Conservation (phyloP, 1,140 invertebrate species). For the Lepidotrigona ventralis region DNA sequence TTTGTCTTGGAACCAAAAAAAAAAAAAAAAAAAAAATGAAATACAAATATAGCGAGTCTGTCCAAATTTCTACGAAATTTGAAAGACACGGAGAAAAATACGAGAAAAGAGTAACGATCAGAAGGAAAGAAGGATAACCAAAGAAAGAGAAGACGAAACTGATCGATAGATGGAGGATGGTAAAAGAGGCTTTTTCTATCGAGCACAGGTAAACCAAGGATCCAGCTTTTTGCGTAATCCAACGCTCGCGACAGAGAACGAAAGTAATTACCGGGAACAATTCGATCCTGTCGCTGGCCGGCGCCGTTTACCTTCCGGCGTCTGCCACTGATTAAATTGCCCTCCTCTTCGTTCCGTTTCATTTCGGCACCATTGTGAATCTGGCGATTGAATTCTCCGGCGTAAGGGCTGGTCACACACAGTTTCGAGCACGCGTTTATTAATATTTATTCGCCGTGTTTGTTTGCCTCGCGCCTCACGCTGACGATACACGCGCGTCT, state of each 20-base stretch:
- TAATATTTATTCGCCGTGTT: no score
- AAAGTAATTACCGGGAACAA: constrained; percentile 44
- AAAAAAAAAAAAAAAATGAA: background rate
- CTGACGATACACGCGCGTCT: no score
- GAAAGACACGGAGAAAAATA: no score
- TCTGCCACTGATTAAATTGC: constrained; percentile 29
- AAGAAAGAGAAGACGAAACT: no score
- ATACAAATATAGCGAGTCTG: no score
- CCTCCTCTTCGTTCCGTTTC: background rate
- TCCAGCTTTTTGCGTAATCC: constrained; percentile 9
- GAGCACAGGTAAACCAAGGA: no score
- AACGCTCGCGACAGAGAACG: background rate
- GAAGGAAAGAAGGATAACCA: background rate
- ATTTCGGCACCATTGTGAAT: background rate
- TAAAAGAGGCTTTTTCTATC: background rate
- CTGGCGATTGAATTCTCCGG: background rate
- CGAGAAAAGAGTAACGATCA: background rate
- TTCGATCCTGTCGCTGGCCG: constrained; percentile 17
- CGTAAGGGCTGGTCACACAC: background rate
- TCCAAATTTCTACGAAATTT: no score
- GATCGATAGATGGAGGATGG: no score
- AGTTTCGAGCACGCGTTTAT: background rate
- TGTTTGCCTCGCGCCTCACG: background rate
- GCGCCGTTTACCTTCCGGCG: constrained; percentile 18
- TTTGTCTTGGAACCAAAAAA: no score